These are phyloP conservation scores for Laupala kohalensis DNA, from an alignment of 1,140 invertebrate species.

Conservation along the genomic window DNA sequence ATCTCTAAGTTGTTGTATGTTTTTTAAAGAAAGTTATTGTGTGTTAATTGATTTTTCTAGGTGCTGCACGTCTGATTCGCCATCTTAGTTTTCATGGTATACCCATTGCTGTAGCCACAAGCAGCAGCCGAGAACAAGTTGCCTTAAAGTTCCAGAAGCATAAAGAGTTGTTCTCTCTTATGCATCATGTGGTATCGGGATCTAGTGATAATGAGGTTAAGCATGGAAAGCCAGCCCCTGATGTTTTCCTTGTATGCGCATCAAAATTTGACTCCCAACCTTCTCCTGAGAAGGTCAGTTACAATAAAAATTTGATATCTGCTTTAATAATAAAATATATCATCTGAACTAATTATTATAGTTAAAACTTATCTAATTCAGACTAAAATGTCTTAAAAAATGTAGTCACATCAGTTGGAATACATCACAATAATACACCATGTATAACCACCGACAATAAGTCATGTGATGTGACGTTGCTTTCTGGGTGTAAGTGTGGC, in stretches of 20 bases:
- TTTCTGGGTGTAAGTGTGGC: too few species aligned
- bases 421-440: too few species aligned
- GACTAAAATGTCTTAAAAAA: too few species aligned
- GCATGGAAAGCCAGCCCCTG: constrained; percentile 83
- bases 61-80: constrained; percentile 63
- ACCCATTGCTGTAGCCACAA: constrained; percentile 80
- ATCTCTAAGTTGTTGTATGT: too few species aligned
- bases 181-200: constrained; percentile 72
- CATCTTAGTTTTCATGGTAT: constrained; percentile 67
- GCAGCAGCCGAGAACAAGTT: constrained; percentile 64
- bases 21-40: too few species aligned
- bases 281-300: constrained; percentile 43
- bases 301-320: too few species aligned
- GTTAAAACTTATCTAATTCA: too few species aligned
- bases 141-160: constrained; percentile 64
- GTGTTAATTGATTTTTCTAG: constrained; percentile 32
- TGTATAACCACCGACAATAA: too few species aligned
- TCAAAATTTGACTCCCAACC: constrained; percentile 63
- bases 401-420: too few species aligned
- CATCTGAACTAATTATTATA: too few species aligned
- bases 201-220: constrained; percentile 78
- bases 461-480: too few species aligned
- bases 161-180: constrained; percentile 46
- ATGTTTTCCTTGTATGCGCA: constrained; percentile 81
- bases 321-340: too few species aligned